A percentile compares a stretch with the other conserved stretches of the same genome.
Evolutionary conservation across 2,888 invertebrate species (phyloP).

Genomic region (Biston stratarius): DNA sequence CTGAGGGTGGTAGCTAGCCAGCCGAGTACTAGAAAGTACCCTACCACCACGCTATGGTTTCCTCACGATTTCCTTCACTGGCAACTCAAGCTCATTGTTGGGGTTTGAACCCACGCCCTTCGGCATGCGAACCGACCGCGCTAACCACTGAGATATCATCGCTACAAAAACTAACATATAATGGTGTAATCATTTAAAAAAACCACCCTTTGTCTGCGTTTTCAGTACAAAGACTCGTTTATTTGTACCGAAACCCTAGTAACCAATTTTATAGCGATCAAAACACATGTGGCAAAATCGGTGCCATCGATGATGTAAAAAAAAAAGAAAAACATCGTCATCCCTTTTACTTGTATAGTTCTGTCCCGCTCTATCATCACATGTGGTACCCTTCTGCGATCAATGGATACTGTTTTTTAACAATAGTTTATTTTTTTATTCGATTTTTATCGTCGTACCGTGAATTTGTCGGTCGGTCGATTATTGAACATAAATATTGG

Average conservation of each 20-base stretch:
- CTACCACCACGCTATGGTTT: no score
- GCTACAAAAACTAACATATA: no score
- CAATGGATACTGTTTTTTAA: conserved; percentile 71
- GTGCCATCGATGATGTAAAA: conserved; percentile 58
- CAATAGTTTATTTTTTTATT: conserved; percentile 52
- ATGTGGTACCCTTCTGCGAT: conserved; percentile 77
- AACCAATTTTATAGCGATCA: conserved; percentile 64
- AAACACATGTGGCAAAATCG: conserved; percentile 76
- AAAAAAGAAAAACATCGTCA: conserved; percentile 54
- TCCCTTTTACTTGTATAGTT: conserved; percentile 57
- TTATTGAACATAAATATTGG: conserved; percentile 31
- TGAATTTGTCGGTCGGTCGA: conserved; percentile 50
- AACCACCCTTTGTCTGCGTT: conserved; percentile 9
- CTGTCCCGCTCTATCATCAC: conserved; percentile 61
- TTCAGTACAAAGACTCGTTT: conserved; percentile 26
- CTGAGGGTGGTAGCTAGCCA: no score
- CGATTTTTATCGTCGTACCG: conserved; percentile 49
- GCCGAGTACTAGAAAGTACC: no score
- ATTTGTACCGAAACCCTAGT: conserved; percentile 41
- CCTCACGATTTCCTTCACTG: no score
- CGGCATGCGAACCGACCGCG: no score
- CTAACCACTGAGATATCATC: no score
- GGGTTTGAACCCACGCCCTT: no score
- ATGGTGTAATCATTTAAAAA: no score
- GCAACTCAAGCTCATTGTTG: no score